phyloP scores from a whole-genome alignment of 2,113 vertebrate species.

The Lophotis ruficrista region DNA sequence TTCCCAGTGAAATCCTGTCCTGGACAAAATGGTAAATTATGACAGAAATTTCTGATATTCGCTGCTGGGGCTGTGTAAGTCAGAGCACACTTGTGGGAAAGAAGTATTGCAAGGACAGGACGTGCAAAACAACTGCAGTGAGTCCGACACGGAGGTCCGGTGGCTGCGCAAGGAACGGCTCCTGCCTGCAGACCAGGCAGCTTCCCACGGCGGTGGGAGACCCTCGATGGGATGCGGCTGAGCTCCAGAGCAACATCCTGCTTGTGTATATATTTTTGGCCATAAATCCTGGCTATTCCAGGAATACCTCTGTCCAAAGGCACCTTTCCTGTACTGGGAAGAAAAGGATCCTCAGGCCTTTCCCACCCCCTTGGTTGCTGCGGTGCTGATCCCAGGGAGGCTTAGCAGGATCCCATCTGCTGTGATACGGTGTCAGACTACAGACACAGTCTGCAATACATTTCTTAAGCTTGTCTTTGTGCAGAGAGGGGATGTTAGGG shows the following conservation, averaged over 20 bases:
- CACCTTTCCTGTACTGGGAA: neutral
- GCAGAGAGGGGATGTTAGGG: neutral
- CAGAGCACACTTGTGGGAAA: neutral
- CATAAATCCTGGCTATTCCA: neutral
- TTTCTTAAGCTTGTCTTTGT: neutral
- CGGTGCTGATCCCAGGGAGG: neutral
- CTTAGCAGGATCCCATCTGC: conserved; percentile 50
- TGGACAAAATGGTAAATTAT: neutral
- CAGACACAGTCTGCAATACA: neutral
- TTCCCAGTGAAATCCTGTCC: neutral
- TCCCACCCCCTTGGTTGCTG: neutral
- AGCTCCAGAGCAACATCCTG: conserved; percentile 1
- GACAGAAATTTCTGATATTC: neutral
- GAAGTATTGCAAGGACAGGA: neutral
- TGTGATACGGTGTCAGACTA: conserved; percentile 18
- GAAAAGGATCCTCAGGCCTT: neutral
- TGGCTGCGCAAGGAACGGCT: neutral
- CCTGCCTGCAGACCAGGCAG: neutral
- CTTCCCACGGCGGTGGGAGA: neutral
- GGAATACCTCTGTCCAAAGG: neutral
- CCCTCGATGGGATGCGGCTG: neutral
- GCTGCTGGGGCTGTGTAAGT: neutral
- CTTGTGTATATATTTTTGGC: neutral
- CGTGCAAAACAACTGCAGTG: neutral
- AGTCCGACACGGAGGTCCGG: rapidly evolving